Evolutionary conservation across 2,888 invertebrate genomes (phyloP).

Genomic region (Megamerina dolium): DNA sequence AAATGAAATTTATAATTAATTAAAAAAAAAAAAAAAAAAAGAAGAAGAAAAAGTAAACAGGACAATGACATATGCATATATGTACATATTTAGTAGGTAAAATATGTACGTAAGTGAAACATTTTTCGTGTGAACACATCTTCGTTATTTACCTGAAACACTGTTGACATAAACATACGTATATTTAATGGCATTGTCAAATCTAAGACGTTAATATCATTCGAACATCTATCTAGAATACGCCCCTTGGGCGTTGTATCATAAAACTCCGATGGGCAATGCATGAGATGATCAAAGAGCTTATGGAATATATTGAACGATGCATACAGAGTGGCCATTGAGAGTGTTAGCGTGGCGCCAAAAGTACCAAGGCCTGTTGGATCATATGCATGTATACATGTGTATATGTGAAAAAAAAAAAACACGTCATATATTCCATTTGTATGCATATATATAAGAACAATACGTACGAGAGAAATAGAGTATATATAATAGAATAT

Average conservation of each 20-base stretch:
- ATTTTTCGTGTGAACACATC: too few species aligned
- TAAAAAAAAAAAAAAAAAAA: too few species aligned
- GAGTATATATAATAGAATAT: too few species aligned
- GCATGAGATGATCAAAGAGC: constrained; percentile 53
- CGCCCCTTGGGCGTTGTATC: constrained; percentile 62
- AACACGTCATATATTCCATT: background rate
- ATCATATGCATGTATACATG: background rate
- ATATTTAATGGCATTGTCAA: constrained; percentile 51
- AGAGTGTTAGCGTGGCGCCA: constrained; percentile 41
- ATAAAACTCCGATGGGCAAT: constrained; percentile 57
- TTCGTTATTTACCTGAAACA: constrained; percentile 47
- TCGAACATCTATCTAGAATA: constrained; percentile 59
- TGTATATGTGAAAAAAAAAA: constrained; percentile 4
- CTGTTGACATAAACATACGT: constrained; percentile 40
- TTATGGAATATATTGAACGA: constrained; percentile 36
- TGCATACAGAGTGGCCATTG: constrained; percentile 38
- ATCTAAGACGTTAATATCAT: constrained; percentile 57
- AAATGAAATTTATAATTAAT: too few species aligned
- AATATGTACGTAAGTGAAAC: too few species aligned
- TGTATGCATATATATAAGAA: too few species aligned
- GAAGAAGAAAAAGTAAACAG: too few species aligned
- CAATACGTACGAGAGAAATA: too few species aligned
- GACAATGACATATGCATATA: too few species aligned
- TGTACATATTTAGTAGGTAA: too few species aligned
- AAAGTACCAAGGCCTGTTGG: constrained; percentile 38